Base-by-base conservation (phyloP, 2,797 vertebrate species). In the Gymnoscopelus microlampas region DNA sequence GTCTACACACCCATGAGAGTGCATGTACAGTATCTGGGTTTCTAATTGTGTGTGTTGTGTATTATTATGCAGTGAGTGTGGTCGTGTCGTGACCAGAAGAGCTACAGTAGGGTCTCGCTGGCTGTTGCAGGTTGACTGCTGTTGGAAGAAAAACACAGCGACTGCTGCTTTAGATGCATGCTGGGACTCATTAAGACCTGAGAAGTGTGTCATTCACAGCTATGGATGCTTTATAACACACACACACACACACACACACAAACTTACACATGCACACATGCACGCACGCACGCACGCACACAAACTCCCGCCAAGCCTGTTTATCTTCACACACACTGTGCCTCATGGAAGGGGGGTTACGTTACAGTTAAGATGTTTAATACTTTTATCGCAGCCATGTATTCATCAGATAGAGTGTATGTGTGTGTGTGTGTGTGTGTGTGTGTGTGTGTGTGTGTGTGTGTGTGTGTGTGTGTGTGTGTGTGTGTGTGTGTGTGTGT, bases 161-260 rank as follows among this genome's bases (percentile, higher is more conserved):
- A 67, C 29, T 85, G 72, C 76, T 66, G 79, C 59, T 89, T 89
- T 84, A 92, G 74, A 66, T 53, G 72, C 78, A 83, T 65, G 3
- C 82, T 86, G 93, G 91, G 91, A 92, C 85, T 77, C 86, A 90
- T 92, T 91, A 92, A 87, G 66, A 65, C 61, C 58, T 71, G 65
- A 69, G 68, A 79, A 69, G 80, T 79, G 78, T 82, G 82, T 86
- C 79, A 60, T 76, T 89, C 80, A 81, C 74, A 85, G 82, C 75
- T 55, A 63, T 53, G 54, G 69, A 73, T 12, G 9, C 80, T 79
- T 68, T 81, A 84, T 71, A 78, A 74, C 53, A 62, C 75, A 77
- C 73, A 79, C 72, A 68, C 60, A 19, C 19, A 19, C 13, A 47
- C 60, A 3, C 9, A 8, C 14, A 32, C 29, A 32, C 3, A 5